Evolutionary conservation across 2,113 vertebrate genomes (phyloP).

Genomic region (Brienomyrus longianalis): DNA sequence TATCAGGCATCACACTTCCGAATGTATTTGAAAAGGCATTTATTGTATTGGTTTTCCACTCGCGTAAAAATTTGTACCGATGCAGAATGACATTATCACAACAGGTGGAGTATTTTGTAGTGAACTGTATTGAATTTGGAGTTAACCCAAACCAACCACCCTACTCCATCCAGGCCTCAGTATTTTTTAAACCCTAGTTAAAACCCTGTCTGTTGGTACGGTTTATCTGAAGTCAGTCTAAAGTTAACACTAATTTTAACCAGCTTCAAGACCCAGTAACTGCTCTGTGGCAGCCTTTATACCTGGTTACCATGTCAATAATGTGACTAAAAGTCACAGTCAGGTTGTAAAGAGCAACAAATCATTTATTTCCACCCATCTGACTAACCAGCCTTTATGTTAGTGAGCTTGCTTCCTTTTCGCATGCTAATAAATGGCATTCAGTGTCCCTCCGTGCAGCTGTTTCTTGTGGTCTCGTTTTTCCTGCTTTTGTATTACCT

Average conservation of each 20-base stretch:
- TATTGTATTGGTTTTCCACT: not conserved
- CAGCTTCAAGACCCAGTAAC: not conserved
- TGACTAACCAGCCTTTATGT: conserved; percentile 65
- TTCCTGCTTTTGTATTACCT: conserved; percentile 55
- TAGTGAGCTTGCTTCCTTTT: conserved; percentile 65
- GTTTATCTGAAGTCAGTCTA: not conserved
- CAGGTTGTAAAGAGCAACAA: conserved; percentile 31
- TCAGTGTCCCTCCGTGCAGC: conserved; percentile 57
- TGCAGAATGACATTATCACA: not conserved
- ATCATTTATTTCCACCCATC: conserved; percentile 65
- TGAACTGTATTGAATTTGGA: not conserved
- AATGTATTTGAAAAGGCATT: not conserved
- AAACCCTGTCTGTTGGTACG: not conserved
- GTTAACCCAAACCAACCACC: not conserved
- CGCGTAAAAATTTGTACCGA: not conserved
- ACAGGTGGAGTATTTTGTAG: not conserved
- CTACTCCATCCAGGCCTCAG: not conserved
- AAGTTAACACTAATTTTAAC: not conserved
- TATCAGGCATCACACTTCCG: not conserved
- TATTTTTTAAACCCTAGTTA: not conserved
- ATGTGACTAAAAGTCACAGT: not conserved
- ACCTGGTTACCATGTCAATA: not conserved
- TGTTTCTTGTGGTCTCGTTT: conserved; percentile 72
- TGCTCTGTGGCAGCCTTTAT: not conserved
- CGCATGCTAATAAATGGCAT: conserved; percentile 63